phyloP scores from a whole-genome alignment of 1,140 invertebrate genomes.

The Ostrea denselamellosa region DNA sequence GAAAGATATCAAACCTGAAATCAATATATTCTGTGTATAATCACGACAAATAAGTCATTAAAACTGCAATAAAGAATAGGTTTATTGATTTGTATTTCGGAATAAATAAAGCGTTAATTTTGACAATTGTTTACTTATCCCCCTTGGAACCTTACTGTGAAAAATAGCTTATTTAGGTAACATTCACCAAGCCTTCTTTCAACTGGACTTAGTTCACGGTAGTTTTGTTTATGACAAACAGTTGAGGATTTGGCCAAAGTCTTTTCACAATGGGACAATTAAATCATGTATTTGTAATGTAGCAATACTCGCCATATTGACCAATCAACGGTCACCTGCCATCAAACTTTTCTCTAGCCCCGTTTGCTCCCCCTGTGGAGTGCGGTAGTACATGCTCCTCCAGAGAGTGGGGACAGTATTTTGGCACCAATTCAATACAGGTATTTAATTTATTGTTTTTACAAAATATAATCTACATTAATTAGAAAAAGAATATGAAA shows the following conservation, averaged over 20 bases:
- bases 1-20: neutral
- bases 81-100: slow-evolving; percentile 5
- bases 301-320: slow-evolving; percentile 18
- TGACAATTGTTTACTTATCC: neutral
- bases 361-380: neutral
- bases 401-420: neutral
- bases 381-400: neutral
- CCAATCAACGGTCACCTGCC: slow-evolving; percentile 12
- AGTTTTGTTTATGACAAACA: slow-evolving; percentile 36
- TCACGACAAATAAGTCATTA: neutral
- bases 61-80: neutral
- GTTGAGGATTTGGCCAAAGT: slow-evolving; percentile 20
- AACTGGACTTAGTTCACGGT: slow-evolving; percentile 24
- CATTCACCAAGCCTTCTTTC: neutral
- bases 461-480: too few species aligned
- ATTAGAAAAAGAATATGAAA: too few species aligned
- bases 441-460: neutral
- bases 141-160: slow-evolving; percentile 12
- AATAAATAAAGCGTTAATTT: neutral
- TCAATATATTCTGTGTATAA: neutral
- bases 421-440: neutral
- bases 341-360: neutral
- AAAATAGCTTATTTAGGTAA: slow-evolving; percentile 35
- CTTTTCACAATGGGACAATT: slow-evolving; percentile 31
- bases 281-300: slow-evolving; percentile 33